Evolutionary conservation across 37 sponge, comb jelly and placozoan genomes (phyloP).

Genomic region (Lycopodina hypogea): DNA sequence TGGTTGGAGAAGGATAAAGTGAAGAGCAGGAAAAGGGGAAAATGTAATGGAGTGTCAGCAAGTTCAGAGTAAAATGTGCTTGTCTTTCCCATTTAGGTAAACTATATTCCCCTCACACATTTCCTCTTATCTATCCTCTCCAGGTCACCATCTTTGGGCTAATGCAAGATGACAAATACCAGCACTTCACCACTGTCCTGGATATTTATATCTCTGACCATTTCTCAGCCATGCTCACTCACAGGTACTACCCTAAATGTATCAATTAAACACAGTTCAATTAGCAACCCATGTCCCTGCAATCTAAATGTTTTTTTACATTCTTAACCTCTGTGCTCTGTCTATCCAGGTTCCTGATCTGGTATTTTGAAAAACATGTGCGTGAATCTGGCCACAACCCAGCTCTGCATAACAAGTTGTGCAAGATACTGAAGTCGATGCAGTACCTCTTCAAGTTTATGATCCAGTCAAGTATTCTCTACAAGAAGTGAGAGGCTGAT

Average conservation of each 20-base stretch:
- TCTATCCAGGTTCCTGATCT: slow-evolving; percentile 8
- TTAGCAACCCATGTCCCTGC: too few species aligned
- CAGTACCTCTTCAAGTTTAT: slow-evolving; percentile 85
- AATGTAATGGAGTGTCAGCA: too few species aligned
- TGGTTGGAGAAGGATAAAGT: too few species aligned
- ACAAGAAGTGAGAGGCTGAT: slow-evolving; percentile 40
- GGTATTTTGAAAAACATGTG: slow-evolving; percentile 20
- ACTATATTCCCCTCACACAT: too few species aligned
- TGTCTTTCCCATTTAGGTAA: too few species aligned
- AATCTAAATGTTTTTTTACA: too few species aligned
- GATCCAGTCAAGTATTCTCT: slow-evolving; percentile 71
- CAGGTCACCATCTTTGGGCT: slow-evolving; percentile 67
- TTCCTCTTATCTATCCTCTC: neutral
- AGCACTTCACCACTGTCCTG: slow-evolving; percentile 67
- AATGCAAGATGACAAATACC: slow-evolving; percentile 46
- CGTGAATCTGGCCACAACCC: neutral
- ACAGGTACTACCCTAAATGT: too few species aligned
- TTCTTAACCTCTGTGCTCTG: too few species aligned
- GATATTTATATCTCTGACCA: slow-evolving; percentile 64
- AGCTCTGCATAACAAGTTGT: slow-evolving; percentile 10
- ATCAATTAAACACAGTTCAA: too few species aligned
- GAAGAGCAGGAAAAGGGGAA: too few species aligned
- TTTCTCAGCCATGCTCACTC: slow-evolving; percentile 65
- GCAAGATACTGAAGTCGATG: slow-evolving; percentile 54
- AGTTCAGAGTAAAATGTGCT: too few species aligned